These are phyloP conservation scores for Andrena trimmerana DNA, from an alignment of 2,888 invertebrate species.

Conservation along the genomic window DNA sequence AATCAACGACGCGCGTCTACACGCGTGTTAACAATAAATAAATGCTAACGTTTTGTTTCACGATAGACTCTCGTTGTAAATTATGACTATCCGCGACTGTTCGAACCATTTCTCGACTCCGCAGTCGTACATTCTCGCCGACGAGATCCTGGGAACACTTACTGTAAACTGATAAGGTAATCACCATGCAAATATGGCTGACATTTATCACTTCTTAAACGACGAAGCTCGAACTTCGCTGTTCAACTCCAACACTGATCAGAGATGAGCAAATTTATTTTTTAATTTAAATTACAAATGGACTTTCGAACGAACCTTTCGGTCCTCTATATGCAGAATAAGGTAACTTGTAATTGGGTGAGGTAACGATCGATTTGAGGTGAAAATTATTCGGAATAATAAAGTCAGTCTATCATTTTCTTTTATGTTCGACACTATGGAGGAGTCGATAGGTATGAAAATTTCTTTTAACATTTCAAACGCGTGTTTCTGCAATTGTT, in stretches of 20 bases:
- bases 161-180: slow-evolving; percentile 10
- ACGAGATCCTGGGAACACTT: slow-evolving; percentile 32
- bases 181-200: neutral
- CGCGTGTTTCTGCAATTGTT: neutral
- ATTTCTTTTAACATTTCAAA: neutral
- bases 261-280: neutral
- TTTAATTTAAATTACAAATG: neutral
- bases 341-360: neutral
- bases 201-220: neutral
- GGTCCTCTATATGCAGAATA: neutral
- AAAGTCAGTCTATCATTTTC: neutral
- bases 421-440: neutral
- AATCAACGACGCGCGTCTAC: slow-evolving; percentile 59
- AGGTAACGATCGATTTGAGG: too few species aligned
- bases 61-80: slow-evolving; percentile 17
- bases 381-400: neutral
- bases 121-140: neutral
- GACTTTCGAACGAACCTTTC: neutral
- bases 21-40: slow-evolving; percentile 30
- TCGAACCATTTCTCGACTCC: slow-evolving; percentile 13
- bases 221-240: neutral
- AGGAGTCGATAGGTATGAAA: neutral
- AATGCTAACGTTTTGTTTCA: slow-evolving; percentile 22
- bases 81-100: neutral
- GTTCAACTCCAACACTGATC: neutral